Conservation (phyloP, 2,113 vertebrate genomes). For the Trachemys scripta region DNA sequence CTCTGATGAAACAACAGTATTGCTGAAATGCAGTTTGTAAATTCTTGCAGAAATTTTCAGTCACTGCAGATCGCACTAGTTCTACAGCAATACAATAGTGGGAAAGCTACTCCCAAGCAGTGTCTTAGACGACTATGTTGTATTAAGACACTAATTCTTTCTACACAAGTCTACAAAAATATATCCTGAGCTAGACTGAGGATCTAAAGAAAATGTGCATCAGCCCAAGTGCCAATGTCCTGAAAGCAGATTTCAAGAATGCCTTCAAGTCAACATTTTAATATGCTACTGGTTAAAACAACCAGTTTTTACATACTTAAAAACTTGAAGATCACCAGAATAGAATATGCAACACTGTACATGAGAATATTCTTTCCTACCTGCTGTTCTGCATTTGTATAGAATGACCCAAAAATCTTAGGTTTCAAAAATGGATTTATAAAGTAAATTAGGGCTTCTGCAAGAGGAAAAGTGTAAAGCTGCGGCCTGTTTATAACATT, state of each 20-base stretch:
- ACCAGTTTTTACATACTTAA: background rate
- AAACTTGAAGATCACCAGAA: background rate
- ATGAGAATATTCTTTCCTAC: background rate
- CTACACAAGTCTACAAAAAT: background rate
- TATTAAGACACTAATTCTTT: background rate
- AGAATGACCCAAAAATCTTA: background rate
- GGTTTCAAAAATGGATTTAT: background rate
- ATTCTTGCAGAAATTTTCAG: background rate
- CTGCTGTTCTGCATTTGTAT: background rate
- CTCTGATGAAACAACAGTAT: background rate
- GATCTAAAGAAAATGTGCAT: constrained; percentile 1
- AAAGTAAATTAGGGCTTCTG: background rate
- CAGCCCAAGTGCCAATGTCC: background rate
- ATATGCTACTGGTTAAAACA: background rate
- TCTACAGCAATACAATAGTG: background rate
- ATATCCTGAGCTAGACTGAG: background rate
- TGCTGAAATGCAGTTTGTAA: background rate
- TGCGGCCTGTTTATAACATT: background rate
- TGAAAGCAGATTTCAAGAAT: background rate
- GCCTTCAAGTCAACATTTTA: background rate
- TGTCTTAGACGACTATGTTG: background rate
- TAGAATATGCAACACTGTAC: background rate
- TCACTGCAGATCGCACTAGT: background rate
- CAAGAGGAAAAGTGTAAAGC: background rate
- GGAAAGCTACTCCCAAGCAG: background rate